Percentiles rank a stretch among this genome's conserved stretches.
Evolutionary conservation across 2,113 vertebrate genomes (phyloP).

Genomic region (Sterrhoptilus dennistouni): DNA sequence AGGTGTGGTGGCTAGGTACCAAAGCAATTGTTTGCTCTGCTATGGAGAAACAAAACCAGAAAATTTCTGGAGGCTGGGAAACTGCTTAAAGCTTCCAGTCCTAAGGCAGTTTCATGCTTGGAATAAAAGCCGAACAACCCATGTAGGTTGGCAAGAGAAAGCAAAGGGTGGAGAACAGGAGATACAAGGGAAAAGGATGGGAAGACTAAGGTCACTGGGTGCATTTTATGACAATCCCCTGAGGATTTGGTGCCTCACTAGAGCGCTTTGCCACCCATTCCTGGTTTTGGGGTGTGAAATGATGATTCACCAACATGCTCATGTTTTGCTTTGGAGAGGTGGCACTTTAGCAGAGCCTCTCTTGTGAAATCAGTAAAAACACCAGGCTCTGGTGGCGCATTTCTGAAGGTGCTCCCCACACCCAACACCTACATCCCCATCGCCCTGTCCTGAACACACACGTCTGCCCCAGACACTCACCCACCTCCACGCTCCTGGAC

Average conservation of each 20-base stretch:
- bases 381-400: not conserved
- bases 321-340: conserved; percentile 30
- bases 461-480: not conserved
- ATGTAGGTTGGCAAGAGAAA: not conserved
- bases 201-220: not conserved
- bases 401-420: conserved; percentile 3
- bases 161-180: conserved; percentile 24
- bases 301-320: conserved; percentile 9
- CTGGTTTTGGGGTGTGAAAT: conserved; percentile 48
- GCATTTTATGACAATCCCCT: conserved; percentile 4
- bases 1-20: conserved; percentile 8
- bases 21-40: conserved; percentile 33
- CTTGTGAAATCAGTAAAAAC: conserved; percentile 41
- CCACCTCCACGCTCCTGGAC: not conserved
- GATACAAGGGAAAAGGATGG: not conserved
- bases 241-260: conserved; percentile 18
- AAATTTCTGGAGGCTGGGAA: conserved; percentile 56
- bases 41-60: conserved; percentile 18
- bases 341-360: conserved; percentile 23
- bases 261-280: conserved; percentile 39
- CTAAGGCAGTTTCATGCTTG: conserved; percentile 60
- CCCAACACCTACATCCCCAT: conserved; percentile 12
- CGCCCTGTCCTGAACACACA: not conserved
- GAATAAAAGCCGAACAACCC: conserved; percentile 42
- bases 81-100: conserved; percentile 59